Evolutionary conservation across 2,113 vertebrate species (phyloP).

Genomic region (Macaca fascicularis): DNA sequence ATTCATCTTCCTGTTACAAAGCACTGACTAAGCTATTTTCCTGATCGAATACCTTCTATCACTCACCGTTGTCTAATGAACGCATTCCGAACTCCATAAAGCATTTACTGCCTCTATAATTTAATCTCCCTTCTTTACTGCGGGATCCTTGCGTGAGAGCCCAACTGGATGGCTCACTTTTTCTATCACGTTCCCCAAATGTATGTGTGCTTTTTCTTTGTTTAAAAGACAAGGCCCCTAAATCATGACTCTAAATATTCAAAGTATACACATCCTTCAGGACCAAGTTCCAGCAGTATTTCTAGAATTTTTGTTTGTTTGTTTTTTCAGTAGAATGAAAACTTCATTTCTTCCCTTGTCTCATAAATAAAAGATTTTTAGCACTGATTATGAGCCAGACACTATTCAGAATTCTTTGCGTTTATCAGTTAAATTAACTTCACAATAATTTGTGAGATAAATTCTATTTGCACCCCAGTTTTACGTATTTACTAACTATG

Average conservation of each 20-base stretch:
- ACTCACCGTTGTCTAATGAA: not conserved
- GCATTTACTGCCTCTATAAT: not conserved
- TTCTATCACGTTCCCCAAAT: not conserved
- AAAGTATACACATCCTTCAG: not conserved
- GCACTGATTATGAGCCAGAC: too few species aligned
- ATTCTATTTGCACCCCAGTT: too few species aligned
- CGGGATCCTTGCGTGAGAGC: not conserved
- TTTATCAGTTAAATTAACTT: too few species aligned
- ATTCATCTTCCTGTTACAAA: not conserved
- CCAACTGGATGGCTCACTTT: not conserved
- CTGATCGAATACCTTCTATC: not conserved
- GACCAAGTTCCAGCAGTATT: not conserved
- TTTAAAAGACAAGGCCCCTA: not conserved
- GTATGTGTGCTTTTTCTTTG: not conserved
- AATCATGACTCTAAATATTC: not conserved
- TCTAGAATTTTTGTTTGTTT: too few species aligned
- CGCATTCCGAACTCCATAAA: not conserved
- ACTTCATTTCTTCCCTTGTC: too few species aligned
- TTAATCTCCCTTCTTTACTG: not conserved
- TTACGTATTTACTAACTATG: too few species aligned
- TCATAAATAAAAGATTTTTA: too few species aligned
- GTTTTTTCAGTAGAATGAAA: too few species aligned
- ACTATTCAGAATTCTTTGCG: too few species aligned
- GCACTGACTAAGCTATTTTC: not conserved
- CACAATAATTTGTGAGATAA: too few species aligned